Evolutionary conservation across 2,113 vertebrate species (phyloP).

Genomic region (Eulemur rufifrons): DNA sequence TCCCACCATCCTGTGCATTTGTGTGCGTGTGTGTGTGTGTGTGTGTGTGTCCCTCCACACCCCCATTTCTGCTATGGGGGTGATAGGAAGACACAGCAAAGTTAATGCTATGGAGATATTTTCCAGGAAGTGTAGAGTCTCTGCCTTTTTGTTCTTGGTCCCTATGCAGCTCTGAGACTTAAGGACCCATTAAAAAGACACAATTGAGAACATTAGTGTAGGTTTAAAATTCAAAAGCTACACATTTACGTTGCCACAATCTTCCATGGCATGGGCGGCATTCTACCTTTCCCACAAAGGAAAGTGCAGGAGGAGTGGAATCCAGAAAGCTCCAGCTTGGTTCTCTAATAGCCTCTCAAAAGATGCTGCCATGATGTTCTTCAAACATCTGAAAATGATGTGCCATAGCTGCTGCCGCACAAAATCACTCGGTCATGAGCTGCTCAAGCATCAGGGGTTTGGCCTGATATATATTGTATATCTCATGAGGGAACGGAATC

Average conservation of each 20-base stretch:
- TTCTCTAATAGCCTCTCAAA: neutral
- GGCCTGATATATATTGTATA: neutral
- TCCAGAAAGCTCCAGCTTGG: neutral
- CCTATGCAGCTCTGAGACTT: neutral
- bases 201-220: neutral
- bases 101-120: neutral
- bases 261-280: neutral
- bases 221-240: neutral
- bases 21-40: neutral
- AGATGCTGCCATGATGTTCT: neutral
- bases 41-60: too few species aligned
- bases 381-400: neutral
- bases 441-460: neutral
- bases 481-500: neutral
- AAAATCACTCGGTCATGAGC: neutral
- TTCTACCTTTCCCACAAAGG: conserved; percentile 7
- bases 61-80: neutral
- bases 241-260: neutral
- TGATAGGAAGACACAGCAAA: neutral
- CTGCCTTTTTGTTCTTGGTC: neutral
- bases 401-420: neutral
- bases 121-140: neutral
- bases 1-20: too few species aligned
- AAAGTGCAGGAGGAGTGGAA: neutral
- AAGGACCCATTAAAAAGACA: neutral